Base-by-base conservation (phyloP, 2,888 invertebrate species). In the Brachylomia viminalis region DNA sequence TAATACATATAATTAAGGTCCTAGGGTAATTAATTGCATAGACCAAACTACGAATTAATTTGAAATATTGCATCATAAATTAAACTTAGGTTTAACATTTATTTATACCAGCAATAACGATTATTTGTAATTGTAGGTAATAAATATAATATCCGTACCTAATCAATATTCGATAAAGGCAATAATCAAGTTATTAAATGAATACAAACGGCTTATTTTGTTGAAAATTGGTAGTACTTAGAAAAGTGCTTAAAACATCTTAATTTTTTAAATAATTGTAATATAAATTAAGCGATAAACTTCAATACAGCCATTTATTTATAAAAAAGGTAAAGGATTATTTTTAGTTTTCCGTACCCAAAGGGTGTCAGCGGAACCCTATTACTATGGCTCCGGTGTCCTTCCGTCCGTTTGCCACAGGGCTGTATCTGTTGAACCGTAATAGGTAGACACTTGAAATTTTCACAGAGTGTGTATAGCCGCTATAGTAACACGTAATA, bases 191-290 rank as follows among this genome's bases (percentile, higher is more conserved):
- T 64, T 49, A 70, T 64, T 64, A 79, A 49, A 76, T 74, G 27
- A 76, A 73, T 69, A 72, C 6, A 80, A 74, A 83, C 58, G 45
- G 52, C 47, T 52, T 52, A 52, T 66, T 76, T 77, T 72, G 33
- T 59, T 64, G 27, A 64, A 69, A 67, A 8, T 58, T n/a, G n/a
- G n/a, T n/a, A n/a, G 47, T 30, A 47, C 13, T 70, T 59, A 66
- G 20, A 27, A 38, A 45, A 47, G 54, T 59, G 58, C 30, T 75
- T 62, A 42, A 52, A 33, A 67, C 30, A 54, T 71, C 59, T 68
- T 71, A 67, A 79, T 79, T 75, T 82, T 54, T 58, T 54, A 77
- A 77, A 78, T 71, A 20, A 20, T 23, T 52, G 38, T 67, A 67
- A 67, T 80, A 49, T 8, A 23, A 56, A 49, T 54, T 64, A 75